A percentile compares a stretch with the other conserved stretches of the same genome.
Conservation (phyloP, 2,797 vertebrate genomes). For the Urocyon cinereoargenteus region DNA sequence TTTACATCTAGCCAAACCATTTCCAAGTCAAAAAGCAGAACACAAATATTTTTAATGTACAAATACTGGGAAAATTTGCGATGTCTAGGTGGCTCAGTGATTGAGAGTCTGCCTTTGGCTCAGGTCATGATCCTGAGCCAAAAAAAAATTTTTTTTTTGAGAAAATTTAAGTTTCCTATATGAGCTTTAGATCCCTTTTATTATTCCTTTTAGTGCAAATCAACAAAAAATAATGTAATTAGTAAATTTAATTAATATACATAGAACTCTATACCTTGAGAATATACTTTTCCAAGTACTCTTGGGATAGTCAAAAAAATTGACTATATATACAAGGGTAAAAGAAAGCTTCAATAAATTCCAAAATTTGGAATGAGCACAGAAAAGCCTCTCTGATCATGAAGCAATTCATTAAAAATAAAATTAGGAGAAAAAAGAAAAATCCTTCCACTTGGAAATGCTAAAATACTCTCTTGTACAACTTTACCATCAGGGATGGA, state of each 20-base stretch:
- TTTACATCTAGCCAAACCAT: slow-evolving; percentile 7
- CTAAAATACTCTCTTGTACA: neutral
- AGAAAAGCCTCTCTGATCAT: neutral
- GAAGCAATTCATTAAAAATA: slow-evolving; percentile 50
- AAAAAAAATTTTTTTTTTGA: neutral
- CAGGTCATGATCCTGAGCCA: too few species aligned
- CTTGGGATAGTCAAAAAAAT: neutral
- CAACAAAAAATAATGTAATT: slow-evolving; percentile 17
- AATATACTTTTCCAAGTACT: neutral
- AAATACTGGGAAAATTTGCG: neutral
- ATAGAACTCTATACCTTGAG: neutral
- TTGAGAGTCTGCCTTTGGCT: too few species aligned
- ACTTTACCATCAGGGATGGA: neutral
- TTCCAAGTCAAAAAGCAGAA: slow-evolving; percentile 41
- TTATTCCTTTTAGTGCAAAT: neutral
- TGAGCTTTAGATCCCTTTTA: neutral
- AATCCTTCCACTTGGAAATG: neutral
- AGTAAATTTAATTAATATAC: neutral
- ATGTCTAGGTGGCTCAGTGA: too few species aligned
- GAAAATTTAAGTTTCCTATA: neutral
- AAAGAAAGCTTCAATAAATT: neutral
- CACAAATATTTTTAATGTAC: neutral
- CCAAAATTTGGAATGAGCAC: neutral
- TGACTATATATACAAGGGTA: neutral
- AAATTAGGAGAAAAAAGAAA: slow-evolving; percentile 17